Conservation (phyloP, 2,888 invertebrate species). For the Cylindroiulus punctatus region DNA sequence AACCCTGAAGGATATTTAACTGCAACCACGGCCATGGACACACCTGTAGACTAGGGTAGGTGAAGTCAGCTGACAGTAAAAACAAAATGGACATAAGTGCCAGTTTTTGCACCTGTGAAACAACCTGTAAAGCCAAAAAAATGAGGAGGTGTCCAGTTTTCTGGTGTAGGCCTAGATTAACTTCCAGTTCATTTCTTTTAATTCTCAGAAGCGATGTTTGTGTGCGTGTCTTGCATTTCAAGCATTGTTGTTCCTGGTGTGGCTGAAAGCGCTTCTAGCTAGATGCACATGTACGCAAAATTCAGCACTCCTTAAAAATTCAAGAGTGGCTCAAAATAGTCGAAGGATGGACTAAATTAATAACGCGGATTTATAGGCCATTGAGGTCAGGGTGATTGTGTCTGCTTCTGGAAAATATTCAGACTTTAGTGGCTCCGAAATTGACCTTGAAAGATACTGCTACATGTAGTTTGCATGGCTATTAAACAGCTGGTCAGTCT, state of each 20-base stretch:
- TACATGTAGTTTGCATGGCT: background rate
- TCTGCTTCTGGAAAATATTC: background rate
- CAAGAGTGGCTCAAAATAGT: background rate
- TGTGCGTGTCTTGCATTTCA: background rate
- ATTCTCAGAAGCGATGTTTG: conserved; percentile 12
- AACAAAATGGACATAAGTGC: too few relatives aligned
- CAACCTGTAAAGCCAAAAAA: too few relatives aligned
- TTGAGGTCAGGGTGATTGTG: conserved; percentile 27
- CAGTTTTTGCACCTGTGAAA: too few relatives aligned
- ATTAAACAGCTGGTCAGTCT: too few relatives aligned
- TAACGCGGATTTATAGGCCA: background rate
- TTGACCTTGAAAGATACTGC: background rate
- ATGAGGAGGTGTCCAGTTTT: background rate
- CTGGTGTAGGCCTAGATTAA: background rate
- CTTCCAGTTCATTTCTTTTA: background rate
- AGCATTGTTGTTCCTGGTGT: background rate
- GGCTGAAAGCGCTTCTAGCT: background rate
- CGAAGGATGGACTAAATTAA: background rate
- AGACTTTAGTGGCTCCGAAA: background rate
- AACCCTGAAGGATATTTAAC: too few relatives aligned
- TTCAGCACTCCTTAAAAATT: background rate
- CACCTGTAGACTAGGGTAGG: too few relatives aligned
- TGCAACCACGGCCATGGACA: too few relatives aligned
- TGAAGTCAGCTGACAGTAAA: too few relatives aligned
- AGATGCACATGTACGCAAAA: background rate